These are phyloP conservation scores for Prosapia bicincta DNA, from an alignment of 2,888 invertebrate genomes.

Conservation along the genomic window DNA sequence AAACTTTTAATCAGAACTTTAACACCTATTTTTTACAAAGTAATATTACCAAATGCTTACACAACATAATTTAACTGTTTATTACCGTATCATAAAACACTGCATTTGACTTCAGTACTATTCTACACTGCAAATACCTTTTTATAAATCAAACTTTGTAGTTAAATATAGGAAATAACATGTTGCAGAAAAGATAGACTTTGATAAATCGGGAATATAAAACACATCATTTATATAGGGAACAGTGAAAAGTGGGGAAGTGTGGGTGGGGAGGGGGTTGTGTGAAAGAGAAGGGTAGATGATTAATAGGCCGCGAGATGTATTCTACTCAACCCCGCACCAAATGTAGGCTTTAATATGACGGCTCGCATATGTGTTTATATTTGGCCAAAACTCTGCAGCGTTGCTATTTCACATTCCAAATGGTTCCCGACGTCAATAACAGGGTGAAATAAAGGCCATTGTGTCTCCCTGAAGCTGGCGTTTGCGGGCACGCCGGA, in stretches of 20 bases:
- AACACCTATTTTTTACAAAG: no score
- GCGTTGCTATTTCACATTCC: neutral
- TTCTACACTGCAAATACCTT: no score
- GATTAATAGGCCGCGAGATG: neutral
- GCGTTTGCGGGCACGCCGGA: no score
- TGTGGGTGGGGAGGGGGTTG: neutral
- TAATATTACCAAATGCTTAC: no score
- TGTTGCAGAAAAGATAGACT: neutral
- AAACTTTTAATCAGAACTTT: no score
- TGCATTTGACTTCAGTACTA: no score
- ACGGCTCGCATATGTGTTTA: neutral
- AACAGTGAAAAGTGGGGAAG: neutral
- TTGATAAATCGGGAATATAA: neutral
- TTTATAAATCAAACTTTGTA: neutral
- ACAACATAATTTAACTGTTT: no score
- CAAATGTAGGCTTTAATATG: neutral
- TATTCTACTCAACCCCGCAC: neutral
- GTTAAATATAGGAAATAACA: neutral
- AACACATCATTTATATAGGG: neutral
- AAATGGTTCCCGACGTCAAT: no score
- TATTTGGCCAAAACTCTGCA: neutral
- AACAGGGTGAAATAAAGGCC: no score
- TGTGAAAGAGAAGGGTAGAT: neutral
- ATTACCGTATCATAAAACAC: no score
- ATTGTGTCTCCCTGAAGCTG: no score